Conservation (phyloP, 2,113 vertebrate genomes). For the Heteronetta atricapilla region DNA sequence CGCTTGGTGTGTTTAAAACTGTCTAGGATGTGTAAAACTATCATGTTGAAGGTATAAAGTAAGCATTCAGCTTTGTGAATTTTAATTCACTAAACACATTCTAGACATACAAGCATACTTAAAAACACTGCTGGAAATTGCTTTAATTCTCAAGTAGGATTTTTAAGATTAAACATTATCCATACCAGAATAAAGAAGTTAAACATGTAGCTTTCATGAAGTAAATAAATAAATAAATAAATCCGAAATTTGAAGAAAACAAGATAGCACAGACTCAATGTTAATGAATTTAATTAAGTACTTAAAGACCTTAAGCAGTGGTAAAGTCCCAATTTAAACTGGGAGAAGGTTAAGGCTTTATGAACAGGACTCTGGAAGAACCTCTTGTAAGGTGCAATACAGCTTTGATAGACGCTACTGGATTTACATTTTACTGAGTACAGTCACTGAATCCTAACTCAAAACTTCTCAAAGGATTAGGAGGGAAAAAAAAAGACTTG, state of each 20-base stretch:
- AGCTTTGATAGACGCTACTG: background rate
- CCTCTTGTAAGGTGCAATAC: background rate
- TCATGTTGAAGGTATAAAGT: background rate
- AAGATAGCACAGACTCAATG: background rate
- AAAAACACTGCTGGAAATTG: background rate
- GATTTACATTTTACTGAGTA: background rate
- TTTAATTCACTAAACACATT: background rate
- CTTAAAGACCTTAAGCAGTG: background rate
- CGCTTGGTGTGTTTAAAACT: background rate
- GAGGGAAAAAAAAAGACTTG: background rate
- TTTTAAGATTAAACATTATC: background rate
- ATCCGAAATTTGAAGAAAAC: background rate
- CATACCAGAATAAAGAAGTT: background rate
- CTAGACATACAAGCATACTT: background rate
- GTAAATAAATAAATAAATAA: background rate
- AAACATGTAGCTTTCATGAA: background rate
- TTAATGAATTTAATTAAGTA: conserved; percentile 26
- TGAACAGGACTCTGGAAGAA: background rate
- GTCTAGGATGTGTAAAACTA: background rate
- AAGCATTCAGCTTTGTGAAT: background rate
- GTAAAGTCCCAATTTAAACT: background rate
- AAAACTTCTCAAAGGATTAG: background rate
- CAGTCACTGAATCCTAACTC: background rate
- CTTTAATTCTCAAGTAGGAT: background rate
- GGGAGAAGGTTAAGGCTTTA: background rate